A percentile compares a stretch with the other conserved stretches of the same genome.
These are phyloP conservation scores for Bufotes viridis DNA, from an alignment of 2,797 vertebrate species.

Conservation along the genomic window DNA sequence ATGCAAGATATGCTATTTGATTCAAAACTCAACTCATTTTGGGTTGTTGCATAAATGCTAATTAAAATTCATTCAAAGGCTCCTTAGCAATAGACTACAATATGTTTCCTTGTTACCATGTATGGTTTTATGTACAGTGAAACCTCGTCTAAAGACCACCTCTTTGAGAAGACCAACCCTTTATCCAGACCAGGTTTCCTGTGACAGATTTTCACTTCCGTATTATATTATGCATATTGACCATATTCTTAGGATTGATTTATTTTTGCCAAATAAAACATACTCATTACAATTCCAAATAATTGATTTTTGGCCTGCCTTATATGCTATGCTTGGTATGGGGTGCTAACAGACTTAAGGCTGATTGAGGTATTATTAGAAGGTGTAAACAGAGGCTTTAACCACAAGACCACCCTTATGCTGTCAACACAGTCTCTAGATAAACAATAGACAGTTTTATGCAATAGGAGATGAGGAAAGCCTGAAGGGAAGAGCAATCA, in stretches of 20 bases:
- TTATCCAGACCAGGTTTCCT: too few species aligned
- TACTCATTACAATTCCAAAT: not conserved
- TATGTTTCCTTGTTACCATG: not conserved
- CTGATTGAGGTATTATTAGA: not conserved
- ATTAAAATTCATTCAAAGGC: not conserved
- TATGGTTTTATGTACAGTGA: not conserved
- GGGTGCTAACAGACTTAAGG: not conserved
- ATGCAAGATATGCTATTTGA: too few species aligned
- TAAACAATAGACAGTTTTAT: conserved; percentile 57
- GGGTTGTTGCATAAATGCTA: too few species aligned
- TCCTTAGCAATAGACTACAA: not conserved
- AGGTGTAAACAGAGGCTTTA: conserved; percentile 24
- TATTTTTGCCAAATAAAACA: not conserved
- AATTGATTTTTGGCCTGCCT: not conserved
- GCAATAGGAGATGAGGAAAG: conserved; percentile 56
- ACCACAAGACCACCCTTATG: conserved; percentile 37
- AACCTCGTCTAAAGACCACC: too few species aligned
- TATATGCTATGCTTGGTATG: not conserved
- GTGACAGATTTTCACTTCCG: too few species aligned
- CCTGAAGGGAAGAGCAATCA: conserved; percentile 55
- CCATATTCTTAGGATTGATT: not conserved
- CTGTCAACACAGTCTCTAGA: conserved; percentile 45
- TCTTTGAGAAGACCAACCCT: too few species aligned
- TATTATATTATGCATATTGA: too few species aligned
- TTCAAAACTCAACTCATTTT: too few species aligned